Percentiles rank a stretch among this genome's conserved stretches.
phyloP scores from a whole-genome alignment of 2,113 vertebrate genomes.

The Cryptotis parvus region DNA sequence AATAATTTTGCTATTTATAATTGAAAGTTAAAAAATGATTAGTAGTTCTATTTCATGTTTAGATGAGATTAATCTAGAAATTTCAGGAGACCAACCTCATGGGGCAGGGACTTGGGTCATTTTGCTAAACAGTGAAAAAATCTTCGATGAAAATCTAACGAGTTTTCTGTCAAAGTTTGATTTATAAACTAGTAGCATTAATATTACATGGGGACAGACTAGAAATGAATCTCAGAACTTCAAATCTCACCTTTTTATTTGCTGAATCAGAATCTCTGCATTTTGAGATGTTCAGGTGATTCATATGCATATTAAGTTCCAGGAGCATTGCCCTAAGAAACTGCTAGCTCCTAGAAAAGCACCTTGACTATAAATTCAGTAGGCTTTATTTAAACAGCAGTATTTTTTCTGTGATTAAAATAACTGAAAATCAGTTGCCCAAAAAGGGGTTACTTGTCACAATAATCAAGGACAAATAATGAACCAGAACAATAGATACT shows the following conservation, averaged over 20 bases:
- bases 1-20: slow-evolving; percentile 15
- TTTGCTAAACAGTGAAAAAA: not conserved
- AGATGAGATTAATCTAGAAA: slow-evolving; percentile 32
- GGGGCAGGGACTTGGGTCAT: not conserved
- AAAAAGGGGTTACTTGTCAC: not conserved
- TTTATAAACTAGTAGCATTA: not conserved
- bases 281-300: not conserved
- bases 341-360: not conserved
- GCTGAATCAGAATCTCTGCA: slow-evolving; percentile 4
- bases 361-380: not conserved
- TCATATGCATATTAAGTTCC: not conserved
- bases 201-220: not conserved
- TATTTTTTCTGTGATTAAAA: slow-evolving; percentile 29
- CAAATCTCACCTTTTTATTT: not conserved
- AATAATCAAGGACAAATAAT: not conserved
- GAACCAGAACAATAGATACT: not conserved
- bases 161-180: not conserved
- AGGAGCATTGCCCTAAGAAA: not conserved
- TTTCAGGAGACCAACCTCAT: not conserved
- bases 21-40: not conserved
- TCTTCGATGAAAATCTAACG: not conserved
- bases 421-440: not conserved
- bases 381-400: not conserved
- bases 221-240: slow-evolving; percentile 24
- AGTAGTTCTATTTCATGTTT: not conserved